Evolutionary conservation across 2,888 invertebrate species (phyloP), one percentile per base, ranked within the genome.

Genomic region (Mesorhabditis spiculigera): DNA sequence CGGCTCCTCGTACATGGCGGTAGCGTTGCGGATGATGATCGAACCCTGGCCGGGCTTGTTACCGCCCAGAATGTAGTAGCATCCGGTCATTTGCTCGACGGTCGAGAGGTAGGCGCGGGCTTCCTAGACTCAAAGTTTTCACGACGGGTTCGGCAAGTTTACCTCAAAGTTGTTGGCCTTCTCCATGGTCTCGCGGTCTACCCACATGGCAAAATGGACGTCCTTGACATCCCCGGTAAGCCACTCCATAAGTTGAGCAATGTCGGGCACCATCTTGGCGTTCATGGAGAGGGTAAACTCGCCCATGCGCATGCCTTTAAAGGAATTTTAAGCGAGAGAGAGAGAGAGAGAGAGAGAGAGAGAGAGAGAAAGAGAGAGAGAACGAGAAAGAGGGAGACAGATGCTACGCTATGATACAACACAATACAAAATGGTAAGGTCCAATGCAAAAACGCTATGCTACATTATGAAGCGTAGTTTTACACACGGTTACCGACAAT

Each of bases 241-340:
- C 81, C 81, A 81, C 50, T 68, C 71, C 63, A 75, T 70, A 4
- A 81, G 73, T 42, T 81, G 75, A 41, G 66, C 16, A 41, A 75
- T 28, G 65, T 81, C 81, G 0, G 78, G 77, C 68, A 77, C 74
- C 5, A 79, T 74, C 65, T 78, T 75, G 43, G 81, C 79, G 67
- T 81, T 81, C 77, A 81, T 80, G 8, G 80, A 78, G 1, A 81
- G 69, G 4, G 81, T 78, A 71, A 81, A 81, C 42, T 68, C 73
- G 62, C 72, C 69, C 13, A 78, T 77, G 41, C 71, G 78, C 81
- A 81, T 81, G 64, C 75, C 79, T 78, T 66, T 50, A 75, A 4
- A 43, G 61, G 61, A 4, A 3, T 13, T 13, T 63, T 43, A 16
- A n/a, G 10, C 6, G 16, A 67, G 8, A 8, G 42, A 66, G n/a